phyloP scores from a whole-genome alignment of 2,797 vertebrate species.

The Phaenicophaeus curvirostris region DNA sequence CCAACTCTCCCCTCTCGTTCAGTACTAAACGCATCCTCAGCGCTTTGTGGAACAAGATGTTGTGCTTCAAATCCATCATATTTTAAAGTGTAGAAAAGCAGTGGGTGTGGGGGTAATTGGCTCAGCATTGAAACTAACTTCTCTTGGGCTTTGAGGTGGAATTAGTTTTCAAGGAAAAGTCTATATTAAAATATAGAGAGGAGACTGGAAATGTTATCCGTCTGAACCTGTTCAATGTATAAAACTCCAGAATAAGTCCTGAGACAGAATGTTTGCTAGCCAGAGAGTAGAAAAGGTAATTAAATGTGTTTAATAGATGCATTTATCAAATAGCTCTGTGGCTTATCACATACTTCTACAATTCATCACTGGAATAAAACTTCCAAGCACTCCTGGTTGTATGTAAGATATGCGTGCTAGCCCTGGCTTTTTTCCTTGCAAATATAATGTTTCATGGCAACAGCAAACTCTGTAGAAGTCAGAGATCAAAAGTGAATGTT shows the following conservation, averaged over 20 bases:
- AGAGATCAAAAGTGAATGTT: background rate
- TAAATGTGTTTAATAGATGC: conserved; percentile 7
- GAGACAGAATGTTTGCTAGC: background rate
- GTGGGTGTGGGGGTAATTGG: background rate
- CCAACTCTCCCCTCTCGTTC: background rate
- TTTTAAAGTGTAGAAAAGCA: background rate
- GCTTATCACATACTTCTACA: background rate
- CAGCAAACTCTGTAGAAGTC: conserved; percentile 11
- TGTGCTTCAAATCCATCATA: background rate
- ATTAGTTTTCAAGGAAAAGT: background rate
- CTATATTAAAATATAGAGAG: background rate
- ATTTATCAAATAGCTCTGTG: conserved; percentile 22
- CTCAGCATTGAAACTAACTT: background rate
- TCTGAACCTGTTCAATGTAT: background rate
- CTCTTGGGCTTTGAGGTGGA: background rate
- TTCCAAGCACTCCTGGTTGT: background rate
- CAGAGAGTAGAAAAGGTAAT: background rate
- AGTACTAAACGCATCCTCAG: background rate
- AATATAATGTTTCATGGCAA: background rate
- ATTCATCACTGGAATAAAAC: background rate
- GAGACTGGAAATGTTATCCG: background rate
- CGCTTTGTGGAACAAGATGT: background rate
- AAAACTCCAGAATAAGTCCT: background rate
- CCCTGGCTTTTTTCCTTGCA: background rate
- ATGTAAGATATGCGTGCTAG: background rate